Base-by-base conservation (phyloP, 1,140 invertebrate genomes). In the Drosophila kepulauana region DNA sequence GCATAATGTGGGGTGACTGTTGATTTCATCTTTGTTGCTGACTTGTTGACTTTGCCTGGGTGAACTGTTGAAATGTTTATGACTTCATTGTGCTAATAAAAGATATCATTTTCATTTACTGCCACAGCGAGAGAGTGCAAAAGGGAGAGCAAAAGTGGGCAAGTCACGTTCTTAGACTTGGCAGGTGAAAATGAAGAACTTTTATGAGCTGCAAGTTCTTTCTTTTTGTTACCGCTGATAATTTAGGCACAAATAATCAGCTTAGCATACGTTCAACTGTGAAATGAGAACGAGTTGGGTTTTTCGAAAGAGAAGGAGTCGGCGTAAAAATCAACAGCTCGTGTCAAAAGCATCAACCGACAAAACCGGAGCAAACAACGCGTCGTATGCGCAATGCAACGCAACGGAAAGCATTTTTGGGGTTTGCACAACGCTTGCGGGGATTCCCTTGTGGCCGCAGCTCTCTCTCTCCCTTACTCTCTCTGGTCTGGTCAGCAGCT, bases 81-180 rank as follows among this genome's bases (percentile, higher is more conserved):
- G 80, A 81, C 84, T 88, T 87, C 84, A 87, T 89, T 87, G 82
- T 89, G 84, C 84, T 87, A 88, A 87, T 87, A 88, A 87, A 87
- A 75, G 74, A 84, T 82, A 87, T 78, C 74, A 82, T 88, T 88
- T 82, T 54, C 61, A 62, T 72, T 64, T 35, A 57, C 51, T 70
- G 62, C 7, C 7, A 11, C n/a, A 16, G 25, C 11, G 33, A 6
- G 33, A 30, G 20, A 1, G 5, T 5, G 57, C 20, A 4, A 25
- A 25, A 1, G 5, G 13, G 35, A 33, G 30, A 33, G 30, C 6
- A 1, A 16, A 43, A 35, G n/a, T 33, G 16, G 16, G 5, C 5
- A 20, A 48, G 66, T 56, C 73, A 76, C 76, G 73, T 72, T 45
- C 62, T 52, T 25, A 43, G 16, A 64, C 41, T 20, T 54, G 64